Conservation (phyloP, 2,888 invertebrate species). For the Catotricha subobsoleta region DNA sequence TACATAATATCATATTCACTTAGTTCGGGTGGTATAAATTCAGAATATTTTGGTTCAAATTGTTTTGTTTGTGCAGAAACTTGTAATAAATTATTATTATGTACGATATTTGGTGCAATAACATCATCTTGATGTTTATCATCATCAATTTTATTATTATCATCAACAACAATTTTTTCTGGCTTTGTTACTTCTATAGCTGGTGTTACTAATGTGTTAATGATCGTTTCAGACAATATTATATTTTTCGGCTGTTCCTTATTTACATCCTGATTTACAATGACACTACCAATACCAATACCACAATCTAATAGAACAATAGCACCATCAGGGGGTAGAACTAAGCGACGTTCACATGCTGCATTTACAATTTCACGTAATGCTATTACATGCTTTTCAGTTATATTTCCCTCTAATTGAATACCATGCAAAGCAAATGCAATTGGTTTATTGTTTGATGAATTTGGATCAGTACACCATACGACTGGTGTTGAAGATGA, state of each 20-base stretch:
- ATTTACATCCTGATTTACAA: conserved; percentile 16
- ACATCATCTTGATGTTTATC: too few relatives aligned
- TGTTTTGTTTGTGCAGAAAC: too few relatives aligned
- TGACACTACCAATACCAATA: conserved; percentile 28
- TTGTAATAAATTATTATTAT: too few relatives aligned
- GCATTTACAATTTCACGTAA: conserved; percentile 28
- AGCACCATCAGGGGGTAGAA: conserved; percentile 29
- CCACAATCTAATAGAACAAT: conserved; percentile 29
- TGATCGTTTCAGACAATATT: background rate
- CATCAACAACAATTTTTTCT: background rate
- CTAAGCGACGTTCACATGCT: conserved; percentile 29
- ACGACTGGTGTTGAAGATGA: too few relatives aligned
- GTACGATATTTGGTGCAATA: too few relatives aligned
- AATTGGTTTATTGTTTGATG: conserved; percentile 28
- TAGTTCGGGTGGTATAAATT: conserved; percentile 10
- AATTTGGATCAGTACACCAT: conserved; percentile 31
- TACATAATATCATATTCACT: conserved; percentile 22
- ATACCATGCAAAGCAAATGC: conserved; percentile 30
- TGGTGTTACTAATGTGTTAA: background rate
- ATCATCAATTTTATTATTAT: conserved; percentile 5
- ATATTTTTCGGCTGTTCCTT: conserved; percentile 6
- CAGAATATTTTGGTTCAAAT: conserved; percentile 24
- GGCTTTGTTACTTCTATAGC: background rate
- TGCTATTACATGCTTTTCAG: conserved; percentile 28
- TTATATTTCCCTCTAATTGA: conserved; percentile 29